Evolutionary conservation across 2,888 invertebrate species (phyloP).

Genomic region (Mimas tiliae): DNA sequence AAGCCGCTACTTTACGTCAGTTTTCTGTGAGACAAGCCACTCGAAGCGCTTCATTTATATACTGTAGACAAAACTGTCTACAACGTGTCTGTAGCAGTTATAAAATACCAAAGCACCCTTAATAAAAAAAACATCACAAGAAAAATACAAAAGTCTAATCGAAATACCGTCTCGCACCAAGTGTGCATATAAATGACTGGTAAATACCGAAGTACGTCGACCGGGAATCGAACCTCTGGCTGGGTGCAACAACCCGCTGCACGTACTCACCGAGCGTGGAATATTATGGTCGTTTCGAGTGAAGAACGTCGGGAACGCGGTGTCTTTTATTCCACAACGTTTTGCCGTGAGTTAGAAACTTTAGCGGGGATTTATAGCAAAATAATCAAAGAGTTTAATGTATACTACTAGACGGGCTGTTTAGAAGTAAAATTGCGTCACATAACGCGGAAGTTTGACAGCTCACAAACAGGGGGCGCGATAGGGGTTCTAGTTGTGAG

Average conservation of each 20-base stretch:
- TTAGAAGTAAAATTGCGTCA: no score
- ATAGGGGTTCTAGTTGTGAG: no score
- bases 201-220: constrained; percentile 39
- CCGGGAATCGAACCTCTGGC: constrained; percentile 45
- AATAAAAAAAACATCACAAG: neutral
- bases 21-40: no score
- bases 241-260: constrained; percentile 50
- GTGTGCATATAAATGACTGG: constrained; percentile 18
- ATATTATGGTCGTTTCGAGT: constrained; percentile 47
- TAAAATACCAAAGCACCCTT: no score
- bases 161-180: neutral
- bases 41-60: no score
- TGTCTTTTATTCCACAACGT: constrained; percentile 49
- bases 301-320: constrained; percentile 49
- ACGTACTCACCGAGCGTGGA: constrained; percentile 41
- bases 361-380: neutral
- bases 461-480: no score
- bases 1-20: no score
- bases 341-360: neutral
- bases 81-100: no score
- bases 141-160: neutral
- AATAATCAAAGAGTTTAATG: neutral
- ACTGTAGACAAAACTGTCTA: no score
- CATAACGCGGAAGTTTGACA: no score
- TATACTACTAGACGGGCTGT: no score